Base-by-base conservation (phyloP, 2,113 vertebrate genomes). In the Siniperca chuatsi region DNA sequence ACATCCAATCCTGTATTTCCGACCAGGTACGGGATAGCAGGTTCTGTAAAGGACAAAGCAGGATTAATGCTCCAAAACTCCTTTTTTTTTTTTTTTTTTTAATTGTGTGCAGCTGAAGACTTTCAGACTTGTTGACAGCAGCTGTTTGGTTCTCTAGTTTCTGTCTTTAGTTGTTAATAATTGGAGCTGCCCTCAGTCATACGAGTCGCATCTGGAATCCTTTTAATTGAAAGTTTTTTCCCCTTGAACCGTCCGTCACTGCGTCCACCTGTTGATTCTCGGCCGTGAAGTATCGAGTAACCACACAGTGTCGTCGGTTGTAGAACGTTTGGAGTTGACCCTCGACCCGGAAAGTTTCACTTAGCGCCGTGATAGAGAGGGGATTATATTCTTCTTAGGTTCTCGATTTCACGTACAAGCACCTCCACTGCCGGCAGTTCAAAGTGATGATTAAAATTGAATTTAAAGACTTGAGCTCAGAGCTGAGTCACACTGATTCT, bases 311-410 rank as follows among this genome's bases (percentile, higher is more conserved):
- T 57, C 55, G 84, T 37, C 64, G 52, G 70, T 84, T 4, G 12
- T 4, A 4, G 44, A 44, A 23, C 33, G 25, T 35, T 82, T 58
- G 0, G 64, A 33, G 29, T 42, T 55, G 76, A 86, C 85, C 85
- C 6, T 33, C 4, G 81, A 78, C 89, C 78, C 3, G 79, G 83
- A 73, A 85, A 75, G 76, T 75, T 88, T 84, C 78, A 84, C 75
- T 87, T 81, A 75, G 82, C 4, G 13, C 78, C 7, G 52, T 33
- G 1, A 0, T 7, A 62, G 42, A 68, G 75, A 73, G 23, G 23
- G n/a, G 65, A 23, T 80, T n/a, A 21, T 6, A 1, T 33, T 74
- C 54, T 46, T 0, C 68, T 69, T 29, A 2, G 54, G 6, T 25
- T 25, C 71, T 57, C 62, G 0, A 18, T 66, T 78, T 77, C 70